Evolutionary conservation across 2,888 invertebrate genomes (phyloP).

Genomic region (Chaitophorus viminalis): DNA sequence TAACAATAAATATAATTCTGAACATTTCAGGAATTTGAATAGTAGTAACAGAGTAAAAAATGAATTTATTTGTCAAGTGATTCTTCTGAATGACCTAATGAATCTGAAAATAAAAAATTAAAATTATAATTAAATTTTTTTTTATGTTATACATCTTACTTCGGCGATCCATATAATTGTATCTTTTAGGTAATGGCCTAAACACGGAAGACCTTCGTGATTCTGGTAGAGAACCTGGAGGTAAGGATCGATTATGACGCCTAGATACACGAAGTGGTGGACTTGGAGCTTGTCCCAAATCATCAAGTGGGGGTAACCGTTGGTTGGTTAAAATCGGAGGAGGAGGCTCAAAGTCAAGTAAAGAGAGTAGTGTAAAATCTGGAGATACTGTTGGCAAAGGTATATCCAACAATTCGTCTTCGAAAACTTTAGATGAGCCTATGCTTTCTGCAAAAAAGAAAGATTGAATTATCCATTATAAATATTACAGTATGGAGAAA

Average conservation of each 20-base stretch:
- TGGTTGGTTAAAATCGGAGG: constrained; percentile 57
- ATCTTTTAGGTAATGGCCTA: constrained; percentile 55
- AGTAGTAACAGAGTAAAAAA: constrained; percentile 50
- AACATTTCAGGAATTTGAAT: constrained; percentile 11
- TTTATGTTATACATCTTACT: constrained; percentile 10
- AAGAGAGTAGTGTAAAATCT: constrained; percentile 49
- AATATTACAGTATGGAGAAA: neutral
- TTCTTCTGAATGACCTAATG: constrained; percentile 59
- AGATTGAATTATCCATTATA: neutral
- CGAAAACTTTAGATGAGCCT: constrained; percentile 56
- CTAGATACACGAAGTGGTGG: constrained; percentile 50
- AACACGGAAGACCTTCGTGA: constrained; percentile 53
- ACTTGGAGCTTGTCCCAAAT: constrained; percentile 56
- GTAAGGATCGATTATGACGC: constrained; percentile 46
- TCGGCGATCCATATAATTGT: constrained; percentile 54
- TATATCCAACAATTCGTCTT: constrained; percentile 56
- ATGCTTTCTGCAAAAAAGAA: constrained; percentile 29
- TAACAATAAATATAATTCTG: constrained; percentile 42
- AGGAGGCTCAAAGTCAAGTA: constrained; percentile 56
- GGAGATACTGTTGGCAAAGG: constrained; percentile 55
- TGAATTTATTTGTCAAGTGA: constrained; percentile 52
- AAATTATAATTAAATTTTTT: constrained; percentile 12
- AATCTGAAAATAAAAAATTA: constrained; percentile 38
- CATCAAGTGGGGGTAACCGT: constrained; percentile 62
- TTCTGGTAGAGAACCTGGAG: constrained; percentile 48